A percentile compares a stretch with the other conserved stretches of the same genome.
These are phyloP conservation scores for Brachyptera putata DNA, from an alignment of 2,888 invertebrate species.

Conservation along the genomic window DNA sequence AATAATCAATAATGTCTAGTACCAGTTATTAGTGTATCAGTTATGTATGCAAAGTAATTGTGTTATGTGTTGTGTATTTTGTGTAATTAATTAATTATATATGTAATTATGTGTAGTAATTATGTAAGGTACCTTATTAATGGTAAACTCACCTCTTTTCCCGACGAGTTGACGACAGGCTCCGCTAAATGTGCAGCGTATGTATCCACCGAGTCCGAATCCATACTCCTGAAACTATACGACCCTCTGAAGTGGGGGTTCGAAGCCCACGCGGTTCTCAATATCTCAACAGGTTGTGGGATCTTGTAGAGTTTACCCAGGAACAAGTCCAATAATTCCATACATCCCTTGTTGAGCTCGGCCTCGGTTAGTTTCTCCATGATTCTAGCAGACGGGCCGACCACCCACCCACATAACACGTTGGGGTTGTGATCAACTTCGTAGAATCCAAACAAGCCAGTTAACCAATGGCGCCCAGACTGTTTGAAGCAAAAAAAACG, in stretches of 20 bases:
- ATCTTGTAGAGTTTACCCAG: conserved; percentile 50
- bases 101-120: no score
- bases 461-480: conserved; percentile 53
- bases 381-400: conserved; percentile 56
- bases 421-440: conserved; percentile 58
- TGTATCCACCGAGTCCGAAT: conserved; percentile 50
- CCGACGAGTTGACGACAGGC: conserved; percentile 51
- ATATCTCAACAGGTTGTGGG: conserved; percentile 48
- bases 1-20: no score
- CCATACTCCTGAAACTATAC: conserved; percentile 59
- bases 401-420: conserved; percentile 67
- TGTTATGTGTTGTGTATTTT: no score
- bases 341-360: conserved; percentile 51
- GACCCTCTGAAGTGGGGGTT: conserved; percentile 68
- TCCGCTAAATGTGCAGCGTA: conserved; percentile 52
- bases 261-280: conserved; percentile 62
- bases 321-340: conserved; percentile 52
- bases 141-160: conserved; percentile 44
- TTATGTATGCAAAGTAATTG: no score
- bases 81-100: no score
- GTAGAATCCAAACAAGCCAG: conserved; percentile 64
- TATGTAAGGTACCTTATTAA: no score
- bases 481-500: conserved; percentile 18
- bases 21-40: no score
- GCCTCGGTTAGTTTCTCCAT: conserved; percentile 58